These are phyloP conservation scores for Pterobdella sp. DNA, from an alignment of 2,888 invertebrate species.

Conservation along the genomic window DNA sequence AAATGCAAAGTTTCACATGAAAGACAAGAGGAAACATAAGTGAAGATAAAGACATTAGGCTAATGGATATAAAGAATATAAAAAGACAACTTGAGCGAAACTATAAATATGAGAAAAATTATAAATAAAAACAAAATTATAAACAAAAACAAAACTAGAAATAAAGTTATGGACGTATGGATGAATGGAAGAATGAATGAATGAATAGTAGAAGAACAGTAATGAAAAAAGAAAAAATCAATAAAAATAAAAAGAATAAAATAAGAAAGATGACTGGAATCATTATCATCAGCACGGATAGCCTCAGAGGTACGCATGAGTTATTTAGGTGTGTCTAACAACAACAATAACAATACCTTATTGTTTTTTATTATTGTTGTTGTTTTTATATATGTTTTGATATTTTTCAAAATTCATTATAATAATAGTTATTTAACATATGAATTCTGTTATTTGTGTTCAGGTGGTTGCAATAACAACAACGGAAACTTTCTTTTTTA, in stretches of 20 bases:
- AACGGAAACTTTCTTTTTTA: no score
- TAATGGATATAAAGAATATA: no score
- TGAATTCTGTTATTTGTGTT: no score
- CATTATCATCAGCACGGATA: background rate
- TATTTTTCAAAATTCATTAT: conserved; percentile 2
- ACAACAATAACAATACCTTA: background rate
- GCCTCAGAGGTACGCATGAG: background rate
- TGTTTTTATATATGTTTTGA: background rate
- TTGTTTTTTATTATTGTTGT: background rate
- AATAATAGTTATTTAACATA: background rate
- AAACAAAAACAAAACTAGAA: no score
- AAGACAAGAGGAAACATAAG: no score
- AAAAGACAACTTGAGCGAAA: no score
- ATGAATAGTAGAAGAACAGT: background rate
- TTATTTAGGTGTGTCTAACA: background rate
- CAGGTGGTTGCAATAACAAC: no score
- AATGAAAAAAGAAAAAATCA: background rate
- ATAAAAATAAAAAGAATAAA: background rate
- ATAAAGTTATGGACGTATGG: no score
- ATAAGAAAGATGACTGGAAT: background rate
- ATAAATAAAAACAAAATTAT: no score
- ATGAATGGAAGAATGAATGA: background rate
- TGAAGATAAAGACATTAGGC: no score
- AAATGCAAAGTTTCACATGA: no score
- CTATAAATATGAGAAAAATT: no score